Percentiles rank a stretch among this genome's conserved stretches.
Evolutionary conservation across 2,888 invertebrate genomes (phyloP).

Genomic region (Stramonita haemastoma): DNA sequence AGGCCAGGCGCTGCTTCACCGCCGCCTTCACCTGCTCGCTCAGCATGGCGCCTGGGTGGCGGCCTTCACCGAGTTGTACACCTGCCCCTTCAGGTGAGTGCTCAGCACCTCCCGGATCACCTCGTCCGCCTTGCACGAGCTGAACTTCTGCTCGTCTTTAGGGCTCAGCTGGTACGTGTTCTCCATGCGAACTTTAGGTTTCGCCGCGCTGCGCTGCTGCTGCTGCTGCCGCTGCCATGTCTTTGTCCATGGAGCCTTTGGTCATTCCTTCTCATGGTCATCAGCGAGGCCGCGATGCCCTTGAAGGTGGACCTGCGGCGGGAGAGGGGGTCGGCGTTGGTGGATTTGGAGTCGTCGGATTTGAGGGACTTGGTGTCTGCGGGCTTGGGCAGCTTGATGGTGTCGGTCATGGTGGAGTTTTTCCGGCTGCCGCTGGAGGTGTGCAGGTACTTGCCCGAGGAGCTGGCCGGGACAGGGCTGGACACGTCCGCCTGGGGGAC

Average conservation of each 20-base stretch:
- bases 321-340: background rate
- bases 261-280: slow-evolving; percentile 10
- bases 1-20: slow-evolving; percentile 19
- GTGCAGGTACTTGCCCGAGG: slow-evolving; percentile 13
- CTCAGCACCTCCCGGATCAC: slow-evolving; percentile 12
- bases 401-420: background rate
- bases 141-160: slow-evolving; percentile 1
- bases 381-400: background rate
- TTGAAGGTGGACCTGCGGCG: slow-evolving; percentile 28
- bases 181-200: slow-evolving; percentile 15
- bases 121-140: background rate
- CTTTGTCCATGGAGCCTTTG: slow-evolving; percentile 26
- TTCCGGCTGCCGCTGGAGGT: background rate
- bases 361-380: background rate
- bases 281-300: slow-evolving; percentile 2
- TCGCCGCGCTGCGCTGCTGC: slow-evolving; percentile 16
- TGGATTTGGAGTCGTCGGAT: background rate
- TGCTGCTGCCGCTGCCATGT: slow-evolving; percentile 8
- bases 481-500: background rate
- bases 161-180: slow-evolving; percentile 24
- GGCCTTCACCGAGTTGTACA: slow-evolving; percentile 14
- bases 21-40: slow-evolving; percentile 30
- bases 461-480: background rate
- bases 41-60: background rate
- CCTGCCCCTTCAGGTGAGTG: background rate